Conservation (phyloP, 2,113 vertebrate species). For the Pygoscelis antarcticus region DNA sequence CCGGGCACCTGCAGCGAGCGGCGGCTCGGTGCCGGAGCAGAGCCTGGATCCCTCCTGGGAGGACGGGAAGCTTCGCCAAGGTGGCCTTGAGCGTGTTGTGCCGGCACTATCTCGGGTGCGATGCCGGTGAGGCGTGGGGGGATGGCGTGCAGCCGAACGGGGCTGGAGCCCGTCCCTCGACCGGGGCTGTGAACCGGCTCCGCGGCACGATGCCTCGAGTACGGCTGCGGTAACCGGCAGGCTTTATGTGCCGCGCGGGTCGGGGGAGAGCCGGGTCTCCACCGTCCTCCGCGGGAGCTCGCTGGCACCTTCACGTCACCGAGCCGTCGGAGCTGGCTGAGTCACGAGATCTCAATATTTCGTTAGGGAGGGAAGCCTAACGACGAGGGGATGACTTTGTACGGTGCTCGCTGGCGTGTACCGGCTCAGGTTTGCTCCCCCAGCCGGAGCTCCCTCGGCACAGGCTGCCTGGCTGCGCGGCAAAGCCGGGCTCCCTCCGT, state of each 20-base stretch:
- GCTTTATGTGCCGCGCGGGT: accelerated
- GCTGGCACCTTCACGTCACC: accelerated
- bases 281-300: accelerated
- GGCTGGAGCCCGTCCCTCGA: neutral
- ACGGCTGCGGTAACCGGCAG: accelerated
- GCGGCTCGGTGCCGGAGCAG: accelerated
- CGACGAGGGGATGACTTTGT: neutral
- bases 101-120: neutral
- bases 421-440: accelerated
- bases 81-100: neutral
- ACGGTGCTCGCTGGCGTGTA: accelerated
- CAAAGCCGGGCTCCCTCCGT: accelerated
- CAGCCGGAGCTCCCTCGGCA: neutral
- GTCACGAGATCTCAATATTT: accelerated
- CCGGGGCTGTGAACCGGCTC: neutral
- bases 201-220: accelerated
- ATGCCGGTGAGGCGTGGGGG: neutral
- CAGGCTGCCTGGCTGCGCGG: neutral
- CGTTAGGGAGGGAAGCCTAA: neutral
- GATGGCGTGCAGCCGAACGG: neutral
- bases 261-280: neutral
- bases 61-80: neutral
- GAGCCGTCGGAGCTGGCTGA: accelerated
- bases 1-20: neutral
- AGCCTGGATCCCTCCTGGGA: neutral